Conservation (phyloP, 2,888 invertebrate species). For the Phortica okadai region DNA sequence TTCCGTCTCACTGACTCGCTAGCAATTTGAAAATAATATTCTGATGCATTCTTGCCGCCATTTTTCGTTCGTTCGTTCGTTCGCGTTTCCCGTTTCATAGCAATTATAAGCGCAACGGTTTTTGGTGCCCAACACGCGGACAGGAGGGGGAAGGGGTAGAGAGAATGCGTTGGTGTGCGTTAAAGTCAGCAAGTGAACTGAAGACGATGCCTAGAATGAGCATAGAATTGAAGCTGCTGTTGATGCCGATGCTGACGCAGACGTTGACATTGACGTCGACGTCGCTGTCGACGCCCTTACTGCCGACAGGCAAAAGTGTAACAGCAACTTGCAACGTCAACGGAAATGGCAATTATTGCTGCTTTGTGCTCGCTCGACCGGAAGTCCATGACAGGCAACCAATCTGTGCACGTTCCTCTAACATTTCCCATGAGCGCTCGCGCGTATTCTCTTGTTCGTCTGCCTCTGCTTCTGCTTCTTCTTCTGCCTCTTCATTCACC, state of each 20-base stretch:
- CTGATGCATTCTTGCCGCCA: slow-evolving; percentile 6
- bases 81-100: too few relatives aligned
- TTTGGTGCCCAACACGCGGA: too few relatives aligned
- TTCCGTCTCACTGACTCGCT: neutral
- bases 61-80: neutral
- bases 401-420: slow-evolving; percentile 24
- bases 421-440: slow-evolving; percentile 10
- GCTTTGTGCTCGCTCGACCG: slow-evolving; percentile 10
- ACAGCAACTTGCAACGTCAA: neutral
- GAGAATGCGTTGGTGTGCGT: too few relatives aligned
- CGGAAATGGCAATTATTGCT: slow-evolving; percentile 31
- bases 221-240: neutral
- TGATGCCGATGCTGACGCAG: neutral
- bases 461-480: neutral
- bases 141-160: too few relatives aligned
- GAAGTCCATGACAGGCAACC: slow-evolving; percentile 23
- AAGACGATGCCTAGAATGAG: neutral
- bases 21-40: slow-evolving; percentile 21
- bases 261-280: neutral
- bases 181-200: neutral
- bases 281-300: neutral
- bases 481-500: neutral
- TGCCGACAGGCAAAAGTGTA: slow-evolving; percentile 5
- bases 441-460: neutral
- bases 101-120: too few relatives aligned